Evolutionary conservation across 1,140 invertebrate genomes (phyloP).

Genomic region (Hyphantria cunea): DNA sequence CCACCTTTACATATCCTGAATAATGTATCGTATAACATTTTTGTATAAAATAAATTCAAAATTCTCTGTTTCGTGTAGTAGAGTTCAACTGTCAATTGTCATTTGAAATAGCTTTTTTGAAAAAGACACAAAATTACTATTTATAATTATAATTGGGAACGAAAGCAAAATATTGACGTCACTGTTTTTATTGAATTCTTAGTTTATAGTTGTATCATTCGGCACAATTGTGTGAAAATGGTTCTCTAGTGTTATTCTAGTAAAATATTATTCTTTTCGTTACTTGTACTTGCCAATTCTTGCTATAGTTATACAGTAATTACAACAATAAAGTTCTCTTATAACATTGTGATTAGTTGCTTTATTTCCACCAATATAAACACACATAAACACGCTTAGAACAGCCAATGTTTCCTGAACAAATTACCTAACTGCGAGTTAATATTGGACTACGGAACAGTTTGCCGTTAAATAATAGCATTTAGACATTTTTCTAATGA

Average conservation of each 20-base stretch:
- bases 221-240: constrained; percentile 65
- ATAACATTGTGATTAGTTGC: constrained; percentile 68
- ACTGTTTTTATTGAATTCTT: constrained; percentile 59
- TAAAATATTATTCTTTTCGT: constrained; percentile 75
- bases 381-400: no score
- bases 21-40: constrained; percentile 47
- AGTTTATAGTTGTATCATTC: constrained; percentile 62
- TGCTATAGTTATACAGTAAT: constrained; percentile 81
- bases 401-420: no score
- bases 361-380: constrained; percentile 8
- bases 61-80: constrained; percentile 36
- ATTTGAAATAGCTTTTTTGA: constrained; percentile 57
- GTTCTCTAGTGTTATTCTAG: constrained; percentile 67
- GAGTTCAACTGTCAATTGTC: constrained; percentile 5
- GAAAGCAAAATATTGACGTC: constrained; percentile 56
- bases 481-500: no score
- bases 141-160: constrained; percentile 43
- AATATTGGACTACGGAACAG: no score
- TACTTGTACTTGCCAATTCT: constrained; percentile 70
- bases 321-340: constrained; percentile 81
- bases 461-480: no score
- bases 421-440: no score
- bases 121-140: constrained; percentile 58
- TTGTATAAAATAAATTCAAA: constrained; percentile 44
- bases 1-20: constrained; percentile 37